These are phyloP conservation scores for Willisornis vidua DNA, from an alignment of 2,113 vertebrate species.

Conservation along the genomic window DNA sequence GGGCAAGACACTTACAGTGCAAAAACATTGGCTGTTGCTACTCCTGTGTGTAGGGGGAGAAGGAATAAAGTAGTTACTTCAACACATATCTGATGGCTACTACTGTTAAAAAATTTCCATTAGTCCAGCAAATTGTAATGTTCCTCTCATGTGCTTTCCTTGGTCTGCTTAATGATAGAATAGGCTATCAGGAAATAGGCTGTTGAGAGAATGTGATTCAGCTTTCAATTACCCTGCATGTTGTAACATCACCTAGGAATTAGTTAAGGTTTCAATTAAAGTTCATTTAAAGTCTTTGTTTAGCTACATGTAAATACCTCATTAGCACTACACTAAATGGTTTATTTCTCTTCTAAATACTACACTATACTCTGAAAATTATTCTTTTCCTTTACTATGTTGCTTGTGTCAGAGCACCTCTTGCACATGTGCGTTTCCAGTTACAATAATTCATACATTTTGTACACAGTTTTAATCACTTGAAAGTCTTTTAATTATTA, in stretches of 20 bases:
- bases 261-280: slow-evolving; percentile 25
- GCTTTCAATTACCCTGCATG: neutral
- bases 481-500: slow-evolving; percentile 88
- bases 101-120: neutral
- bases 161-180: neutral
- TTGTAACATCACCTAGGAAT: neutral
- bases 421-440: slow-evolving; percentile 20
- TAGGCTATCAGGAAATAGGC: neutral
- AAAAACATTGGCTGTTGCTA: neutral
- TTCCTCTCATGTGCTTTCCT: neutral
- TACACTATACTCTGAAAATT: neutral
- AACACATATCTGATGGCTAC: neutral
- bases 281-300: neutral
- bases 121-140: neutral
- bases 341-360: neutral
- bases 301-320: neutral
- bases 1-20: neutral
- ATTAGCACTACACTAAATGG: neutral
- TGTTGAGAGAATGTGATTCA: slow-evolving; percentile 33
- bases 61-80: neutral
- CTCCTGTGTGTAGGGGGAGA: neutral
- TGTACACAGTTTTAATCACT: slow-evolving; percentile 76
- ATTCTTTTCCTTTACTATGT: neutral
- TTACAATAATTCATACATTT: slow-evolving; percentile 66
- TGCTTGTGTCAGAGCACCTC: slow-evolving; percentile 21